A percentile compares a stretch with the other conserved stretches of the same genome.
Conservation (phyloP, 2,797 vertebrate species). For the Acanthurus lineatus region DNA sequence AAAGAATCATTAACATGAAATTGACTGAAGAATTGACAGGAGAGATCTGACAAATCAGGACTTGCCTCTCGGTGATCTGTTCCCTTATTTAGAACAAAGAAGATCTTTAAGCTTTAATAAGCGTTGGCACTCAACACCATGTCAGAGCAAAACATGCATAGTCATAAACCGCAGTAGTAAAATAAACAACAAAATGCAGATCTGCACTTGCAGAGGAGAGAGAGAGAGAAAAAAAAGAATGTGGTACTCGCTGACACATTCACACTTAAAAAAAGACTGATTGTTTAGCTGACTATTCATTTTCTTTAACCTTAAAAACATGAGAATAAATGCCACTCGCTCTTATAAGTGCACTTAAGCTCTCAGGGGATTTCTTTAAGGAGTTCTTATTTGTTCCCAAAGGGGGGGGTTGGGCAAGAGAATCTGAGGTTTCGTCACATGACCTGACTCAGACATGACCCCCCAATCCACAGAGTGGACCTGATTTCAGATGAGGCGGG, state of each 20-base stretch:
- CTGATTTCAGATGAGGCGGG: background rate
- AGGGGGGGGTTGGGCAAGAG: slow-evolving; percentile 2
- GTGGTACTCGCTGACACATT: background rate
- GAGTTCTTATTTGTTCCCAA: slow-evolving; percentile 46
- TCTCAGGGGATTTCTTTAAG: background rate
- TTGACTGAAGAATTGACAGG: slow-evolving; percentile 45
- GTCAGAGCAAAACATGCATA: slow-evolving; percentile 51
- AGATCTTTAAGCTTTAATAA: slow-evolving; percentile 53
- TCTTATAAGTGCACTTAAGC: slow-evolving; percentile 1
- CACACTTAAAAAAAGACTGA: background rate
- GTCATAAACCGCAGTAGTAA: slow-evolving; percentile 52
- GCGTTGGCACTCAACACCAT: slow-evolving; percentile 27
- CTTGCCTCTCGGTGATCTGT: slow-evolving; percentile 45
- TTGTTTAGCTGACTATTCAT: background rate
- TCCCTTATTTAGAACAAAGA: slow-evolving; percentile 66
- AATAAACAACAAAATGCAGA: slow-evolving; percentile 61
- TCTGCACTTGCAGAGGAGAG: slow-evolving; percentile 40
- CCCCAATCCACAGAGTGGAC: slow-evolving; percentile 34
- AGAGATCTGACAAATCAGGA: slow-evolving; percentile 46
- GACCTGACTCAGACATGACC: slow-evolving; percentile 52
- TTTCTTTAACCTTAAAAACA: background rate
- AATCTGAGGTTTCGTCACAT: slow-evolving; percentile 52
- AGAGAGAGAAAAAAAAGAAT: background rate
- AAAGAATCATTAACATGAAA: slow-evolving; percentile 6
- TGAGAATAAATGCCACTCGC: background rate